Percentiles rank a stretch among this genome's conserved stretches.
phyloP scores from a whole-genome alignment of 2,797 vertebrate genomes.

The Pogonophryne albipinna region DNA sequence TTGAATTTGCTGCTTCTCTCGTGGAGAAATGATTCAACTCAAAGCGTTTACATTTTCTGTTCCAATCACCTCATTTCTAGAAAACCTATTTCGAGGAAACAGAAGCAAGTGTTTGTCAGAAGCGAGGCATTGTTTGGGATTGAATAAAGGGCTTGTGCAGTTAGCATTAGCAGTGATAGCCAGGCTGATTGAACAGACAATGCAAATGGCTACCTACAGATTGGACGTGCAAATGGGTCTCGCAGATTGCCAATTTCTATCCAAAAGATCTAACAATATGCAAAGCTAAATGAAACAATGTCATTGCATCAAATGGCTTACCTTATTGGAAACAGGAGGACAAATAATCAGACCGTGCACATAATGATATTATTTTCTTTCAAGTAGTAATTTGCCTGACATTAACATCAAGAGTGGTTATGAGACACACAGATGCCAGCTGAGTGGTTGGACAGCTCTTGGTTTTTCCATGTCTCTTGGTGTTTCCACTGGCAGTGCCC shows the following conservation, averaged over 20 bases:
- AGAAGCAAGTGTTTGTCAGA: neutral
- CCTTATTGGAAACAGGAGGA: conserved; percentile 11
- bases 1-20: neutral
- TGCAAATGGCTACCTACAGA: conserved; percentile 42
- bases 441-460: conserved; percentile 13
- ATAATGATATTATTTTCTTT: neutral
- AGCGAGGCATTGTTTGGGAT: neutral
- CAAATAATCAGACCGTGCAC: neutral
- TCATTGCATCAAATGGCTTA: conserved; percentile 33
- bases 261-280: conserved; percentile 44
- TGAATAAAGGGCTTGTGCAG: conserved; percentile 21
- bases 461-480: conserved; percentile 15
- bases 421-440: conserved; percentile 15
- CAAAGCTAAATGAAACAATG: conserved; percentile 36
- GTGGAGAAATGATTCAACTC: neutral
- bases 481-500: conserved; percentile 55
- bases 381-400: neutral
- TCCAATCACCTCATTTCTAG: neutral
- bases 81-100: neutral
- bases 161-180: conserved; percentile 37
- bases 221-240: conserved; percentile 44
- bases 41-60: conserved; percentile 8
- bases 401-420: conserved; percentile 7
- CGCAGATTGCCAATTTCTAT: conserved; percentile 53
- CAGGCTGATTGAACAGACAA: conserved; percentile 35